These are phyloP conservation scores for Whitmania pigra DNA, from an alignment of 1,140 invertebrate species.

Conservation along the genomic window DNA sequence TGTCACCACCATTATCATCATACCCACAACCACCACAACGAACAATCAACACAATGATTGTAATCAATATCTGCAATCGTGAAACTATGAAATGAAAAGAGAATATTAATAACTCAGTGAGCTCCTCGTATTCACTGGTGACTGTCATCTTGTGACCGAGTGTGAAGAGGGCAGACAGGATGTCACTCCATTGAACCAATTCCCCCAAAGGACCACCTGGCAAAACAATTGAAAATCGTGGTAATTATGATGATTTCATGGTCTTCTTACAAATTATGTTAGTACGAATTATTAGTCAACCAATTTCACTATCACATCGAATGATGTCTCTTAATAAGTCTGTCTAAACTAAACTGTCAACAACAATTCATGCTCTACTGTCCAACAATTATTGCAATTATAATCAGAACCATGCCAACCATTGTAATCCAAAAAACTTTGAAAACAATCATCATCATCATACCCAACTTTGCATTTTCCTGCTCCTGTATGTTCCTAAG, in stretches of 20 bases:
- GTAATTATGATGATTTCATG: too few species aligned
- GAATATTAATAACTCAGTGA: slow-evolving; percentile 31
- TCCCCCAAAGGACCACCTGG: slow-evolving; percentile 36
- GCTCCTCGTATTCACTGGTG: slow-evolving; percentile 39
- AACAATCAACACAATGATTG: too few species aligned
- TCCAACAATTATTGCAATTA: neutral
- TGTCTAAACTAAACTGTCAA: neutral
- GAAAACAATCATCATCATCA: too few species aligned
- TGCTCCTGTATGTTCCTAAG: too few species aligned
- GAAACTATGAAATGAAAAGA: neutral
- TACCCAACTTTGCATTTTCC: too few species aligned
- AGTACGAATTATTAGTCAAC: neutral
- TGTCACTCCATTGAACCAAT: slow-evolving; percentile 35
- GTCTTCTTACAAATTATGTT: neutral
- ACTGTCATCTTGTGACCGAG: slow-evolving; percentile 43
- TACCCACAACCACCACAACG: too few species aligned
- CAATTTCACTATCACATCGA: neutral
- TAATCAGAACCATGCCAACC: too few species aligned
- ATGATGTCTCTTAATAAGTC: neutral
- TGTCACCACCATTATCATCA: too few species aligned
- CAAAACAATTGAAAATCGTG: neutral
- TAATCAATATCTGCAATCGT: too few species aligned
- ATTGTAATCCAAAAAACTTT: too few species aligned
- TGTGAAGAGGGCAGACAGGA: slow-evolving; percentile 38
- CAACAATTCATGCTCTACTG: neutral